phyloP scores from a whole-genome alignment of 2,113 vertebrate genomes.

The Rhinolophus ferrumequinum region DNA sequence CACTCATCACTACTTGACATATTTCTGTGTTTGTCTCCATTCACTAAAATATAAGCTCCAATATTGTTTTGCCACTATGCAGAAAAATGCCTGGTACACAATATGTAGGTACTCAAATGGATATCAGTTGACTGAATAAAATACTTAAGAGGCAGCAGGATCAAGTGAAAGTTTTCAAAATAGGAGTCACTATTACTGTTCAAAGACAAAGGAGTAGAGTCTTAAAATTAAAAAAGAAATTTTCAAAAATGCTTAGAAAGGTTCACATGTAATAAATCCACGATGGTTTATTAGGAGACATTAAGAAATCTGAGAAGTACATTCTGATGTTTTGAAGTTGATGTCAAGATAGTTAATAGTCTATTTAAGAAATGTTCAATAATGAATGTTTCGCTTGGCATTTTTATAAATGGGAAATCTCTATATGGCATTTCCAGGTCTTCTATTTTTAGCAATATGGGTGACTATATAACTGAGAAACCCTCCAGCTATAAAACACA shows the following conservation, averaged over 20 bases:
- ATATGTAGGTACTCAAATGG: not conserved
- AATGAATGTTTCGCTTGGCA: not conserved
- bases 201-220: not conserved
- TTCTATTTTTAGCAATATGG: not conserved
- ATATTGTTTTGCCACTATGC: not conserved
- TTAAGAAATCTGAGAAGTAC: not conserved
- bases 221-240: not conserved
- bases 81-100: not conserved
- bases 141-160: not conserved
- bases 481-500: not conserved
- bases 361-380: not conserved
- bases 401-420: not conserved
- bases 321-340: slow-evolving; percentile 14
- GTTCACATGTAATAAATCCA: not conserved
- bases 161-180: slow-evolving; percentile 24
- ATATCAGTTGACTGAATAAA: not conserved
- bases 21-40: not conserved
- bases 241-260: not conserved
- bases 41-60: not conserved
- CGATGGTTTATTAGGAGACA: not conserved
- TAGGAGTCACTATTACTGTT: not conserved
- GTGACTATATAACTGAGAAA: not conserved
- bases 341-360: not conserved
- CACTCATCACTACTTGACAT: not conserved
- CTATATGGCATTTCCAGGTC: not conserved